phyloP scores from a whole-genome alignment of 2,888 invertebrate genomes.

The Agrilus cyanescens region DNA sequence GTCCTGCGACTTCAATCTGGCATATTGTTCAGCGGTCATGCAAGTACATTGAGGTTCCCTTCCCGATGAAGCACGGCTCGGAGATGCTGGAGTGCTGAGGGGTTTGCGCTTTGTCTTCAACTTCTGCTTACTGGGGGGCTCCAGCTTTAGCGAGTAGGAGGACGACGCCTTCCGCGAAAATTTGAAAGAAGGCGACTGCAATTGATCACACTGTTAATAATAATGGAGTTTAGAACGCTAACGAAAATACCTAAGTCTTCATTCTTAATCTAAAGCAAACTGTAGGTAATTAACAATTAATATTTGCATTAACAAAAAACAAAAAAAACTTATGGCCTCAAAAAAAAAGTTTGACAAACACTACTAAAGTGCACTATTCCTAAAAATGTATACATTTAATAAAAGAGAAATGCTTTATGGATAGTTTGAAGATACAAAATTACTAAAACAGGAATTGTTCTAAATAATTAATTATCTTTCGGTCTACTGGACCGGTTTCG shows the following conservation, averaged over 20 bases:
- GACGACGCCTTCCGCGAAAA: conserved; percentile 95
- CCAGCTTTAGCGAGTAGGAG: conserved; percentile 90
- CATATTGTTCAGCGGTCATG: conserved; percentile 88
- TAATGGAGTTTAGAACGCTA: conserved; percentile 27
- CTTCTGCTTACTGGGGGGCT: conserved; percentile 78
- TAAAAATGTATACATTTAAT: no score
- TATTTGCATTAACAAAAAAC: no score
- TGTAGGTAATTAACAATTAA: no score
- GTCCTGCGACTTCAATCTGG: conserved; percentile 72
- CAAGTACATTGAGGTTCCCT: conserved; percentile 90
- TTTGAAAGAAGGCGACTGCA: conserved; percentile 95
- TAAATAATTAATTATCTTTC: no score
- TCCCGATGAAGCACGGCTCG: conserved; percentile 74
- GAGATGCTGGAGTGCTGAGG: conserved; percentile 86
- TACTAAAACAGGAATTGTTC: no score
- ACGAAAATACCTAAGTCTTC: background rate
- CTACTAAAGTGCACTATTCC: no score
- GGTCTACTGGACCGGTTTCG: no score
- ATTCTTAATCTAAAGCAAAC: background rate
- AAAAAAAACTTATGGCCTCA: no score
- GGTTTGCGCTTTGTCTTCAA: conserved; percentile 83
- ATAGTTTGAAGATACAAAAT: no score
- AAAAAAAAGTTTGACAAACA: no score
- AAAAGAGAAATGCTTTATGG: no score
- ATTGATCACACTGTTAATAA: conserved; percentile 47